These are phyloP conservation scores for Mesembrinibis cayennensis DNA, from an alignment of 2,113 vertebrate genomes.

Conservation along the genomic window DNA sequence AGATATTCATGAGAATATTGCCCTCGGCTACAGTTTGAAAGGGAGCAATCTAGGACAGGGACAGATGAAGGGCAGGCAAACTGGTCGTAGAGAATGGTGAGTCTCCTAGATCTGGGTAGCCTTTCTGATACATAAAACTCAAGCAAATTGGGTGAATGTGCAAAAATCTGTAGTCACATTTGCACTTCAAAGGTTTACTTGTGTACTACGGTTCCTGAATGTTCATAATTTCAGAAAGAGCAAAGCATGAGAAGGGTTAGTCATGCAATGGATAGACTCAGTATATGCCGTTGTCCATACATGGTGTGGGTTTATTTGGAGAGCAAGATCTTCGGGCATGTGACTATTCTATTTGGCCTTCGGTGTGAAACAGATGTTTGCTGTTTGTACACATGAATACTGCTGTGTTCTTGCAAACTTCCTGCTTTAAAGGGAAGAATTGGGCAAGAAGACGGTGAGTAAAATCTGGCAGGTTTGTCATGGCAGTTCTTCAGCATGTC, in stretches of 20 bases:
- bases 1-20: conserved; percentile 23
- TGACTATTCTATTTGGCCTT: not conserved
- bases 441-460: not conserved
- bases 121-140: not conserved
- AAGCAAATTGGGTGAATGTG: not conserved
- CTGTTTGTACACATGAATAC: not conserved
- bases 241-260: not conserved
- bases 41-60: not conserved
- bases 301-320: not conserved
- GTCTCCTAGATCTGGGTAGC: not conserved
- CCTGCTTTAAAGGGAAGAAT: not conserved
- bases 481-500: not conserved
- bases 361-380: not conserved
- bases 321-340: not conserved
- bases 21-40: not conserved
- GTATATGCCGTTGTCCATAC: accelerated
- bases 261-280: accelerated
- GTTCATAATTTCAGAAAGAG: not conserved
- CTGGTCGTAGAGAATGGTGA: not conserved
- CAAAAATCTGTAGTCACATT: not conserved
- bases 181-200: not conserved
- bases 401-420: not conserved
- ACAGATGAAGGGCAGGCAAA: not conserved
- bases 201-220: not conserved
- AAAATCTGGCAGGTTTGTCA: not conserved